phyloP scores from a whole-genome alignment of 2,797 vertebrate species.

The Sciaenops ocellatus region DNA sequence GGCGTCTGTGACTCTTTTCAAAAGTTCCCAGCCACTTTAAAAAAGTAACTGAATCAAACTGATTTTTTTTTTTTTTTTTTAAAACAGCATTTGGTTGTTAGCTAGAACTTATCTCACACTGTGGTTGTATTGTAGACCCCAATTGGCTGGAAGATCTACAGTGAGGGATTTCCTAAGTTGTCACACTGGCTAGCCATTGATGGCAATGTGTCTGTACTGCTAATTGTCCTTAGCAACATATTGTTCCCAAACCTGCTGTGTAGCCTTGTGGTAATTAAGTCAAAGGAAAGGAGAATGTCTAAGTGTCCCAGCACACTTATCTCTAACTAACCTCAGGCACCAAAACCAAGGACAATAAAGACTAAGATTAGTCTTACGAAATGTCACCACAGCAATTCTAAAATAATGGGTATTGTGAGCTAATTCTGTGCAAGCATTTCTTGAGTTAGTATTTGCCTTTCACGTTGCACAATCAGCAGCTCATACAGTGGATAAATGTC shows the following conservation, averaged over 20 bases:
- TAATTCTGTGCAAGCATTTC: slow-evolving; percentile 33
- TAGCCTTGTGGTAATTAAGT: neutral
- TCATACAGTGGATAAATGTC: slow-evolving; percentile 4
- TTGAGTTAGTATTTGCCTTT: slow-evolving; percentile 24
- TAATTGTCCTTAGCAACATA: neutral
- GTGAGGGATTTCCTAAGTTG: neutral
- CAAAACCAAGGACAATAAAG: slow-evolving; percentile 3
- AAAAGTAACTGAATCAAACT: neutral
- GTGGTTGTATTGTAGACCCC: neutral
- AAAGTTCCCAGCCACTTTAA: neutral
- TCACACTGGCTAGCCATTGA: neutral
- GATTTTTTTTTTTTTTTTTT: neutral
- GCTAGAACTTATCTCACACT: neutral
- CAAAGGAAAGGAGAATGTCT: neutral
- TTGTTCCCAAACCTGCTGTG: neutral
- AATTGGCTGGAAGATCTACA: neutral
- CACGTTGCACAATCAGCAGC: slow-evolving; percentile 14
- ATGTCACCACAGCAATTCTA: neutral
- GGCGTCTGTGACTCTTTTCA: neutral
- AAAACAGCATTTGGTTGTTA: neutral
- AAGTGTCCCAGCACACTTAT: neutral
- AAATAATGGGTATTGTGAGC: neutral
- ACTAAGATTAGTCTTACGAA: slow-evolving; percentile 9
- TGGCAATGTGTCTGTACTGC: too few relatives aligned
- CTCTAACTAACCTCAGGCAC: neutral